Percentiles rank a stretch among this genome's conserved stretches.
Evolutionary conservation across 2,888 invertebrate genomes (phyloP).

Genomic region (Epinotia nisella): DNA sequence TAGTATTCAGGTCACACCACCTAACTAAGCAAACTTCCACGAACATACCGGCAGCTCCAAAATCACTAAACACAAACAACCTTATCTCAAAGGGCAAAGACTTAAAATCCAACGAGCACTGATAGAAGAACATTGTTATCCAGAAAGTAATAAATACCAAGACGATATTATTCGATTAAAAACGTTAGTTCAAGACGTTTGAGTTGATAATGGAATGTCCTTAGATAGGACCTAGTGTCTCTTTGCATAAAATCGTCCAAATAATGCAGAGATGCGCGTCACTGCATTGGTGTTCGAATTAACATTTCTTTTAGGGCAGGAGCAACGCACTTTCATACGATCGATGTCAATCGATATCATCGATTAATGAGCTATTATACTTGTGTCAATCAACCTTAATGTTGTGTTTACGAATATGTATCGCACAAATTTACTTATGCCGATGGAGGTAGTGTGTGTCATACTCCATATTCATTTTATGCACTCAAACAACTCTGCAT

Average conservation of each 20-base stretch:
- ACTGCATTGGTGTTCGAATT: constrained; percentile 51
- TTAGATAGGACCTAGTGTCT: not conserved
- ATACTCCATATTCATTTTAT: not conserved
- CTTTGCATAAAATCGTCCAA: constrained; percentile 46
- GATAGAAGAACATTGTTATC: not conserved
- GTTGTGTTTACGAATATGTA: constrained; percentile 32
- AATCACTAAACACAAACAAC: constrained; percentile 17
- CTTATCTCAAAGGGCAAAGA: not conserved
- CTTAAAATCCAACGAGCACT: constrained; percentile 14
- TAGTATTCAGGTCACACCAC: constrained; percentile 47
- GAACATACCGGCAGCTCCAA: constrained; percentile 54
- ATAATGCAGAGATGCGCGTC: constrained; percentile 63
- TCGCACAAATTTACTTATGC: constrained; percentile 14
- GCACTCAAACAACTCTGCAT: no score
- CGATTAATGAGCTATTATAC: constrained; percentile 46
- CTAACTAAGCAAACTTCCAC: constrained; percentile 60
- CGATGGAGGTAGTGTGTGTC: not conserved
- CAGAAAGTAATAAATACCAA: not conserved
- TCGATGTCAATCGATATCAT: constrained; percentile 42
- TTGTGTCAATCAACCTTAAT: constrained; percentile 41
- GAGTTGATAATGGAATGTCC: not conserved
- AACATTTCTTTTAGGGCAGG: constrained; percentile 54
- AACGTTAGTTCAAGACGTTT: not conserved
- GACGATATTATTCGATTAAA: not conserved
- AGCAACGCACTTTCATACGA: constrained; percentile 53